Base-by-base conservation (phyloP, 2,797 vertebrate species). In the Cirrhinus molitorella region DNA sequence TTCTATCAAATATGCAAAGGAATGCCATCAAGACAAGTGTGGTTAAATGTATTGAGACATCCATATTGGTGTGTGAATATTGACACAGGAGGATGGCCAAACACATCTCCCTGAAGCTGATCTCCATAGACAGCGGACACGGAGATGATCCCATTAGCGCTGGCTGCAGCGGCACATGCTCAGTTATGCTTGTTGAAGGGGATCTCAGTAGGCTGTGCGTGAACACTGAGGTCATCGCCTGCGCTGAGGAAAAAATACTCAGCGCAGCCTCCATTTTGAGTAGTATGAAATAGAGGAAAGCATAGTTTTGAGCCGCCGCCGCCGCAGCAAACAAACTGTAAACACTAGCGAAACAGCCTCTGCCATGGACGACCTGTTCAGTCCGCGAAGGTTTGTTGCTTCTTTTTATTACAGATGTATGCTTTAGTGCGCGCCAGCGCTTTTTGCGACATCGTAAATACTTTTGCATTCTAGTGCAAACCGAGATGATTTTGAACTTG, bases 201-300 rank as follows among this genome's bases (percentile, higher is more conserved):
- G 95, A 96, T 96, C 94, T 98, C 96, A 95, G 94, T 96, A 96
- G 96, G 95, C 95, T 96, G 94, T 95, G 94, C 95, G 96, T 96
- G 95, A 95, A 95, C 96, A 96, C 96, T 98, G 97, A 98, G 97
- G 97, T 98, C 98, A 99, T 90, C 95, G 96, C 96, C 96, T 96
- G 90, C 94, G 95, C 96, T 95, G 94, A 83, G 93, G 95, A 95
- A 93, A 88, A 91, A 91, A 95, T 93, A 95, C 88, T 87, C 87
- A 34, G 83, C 96, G 96, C 95, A 95, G 97, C 98, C 98, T 98
- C 98, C 98, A 99, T 99, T 98, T 99, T 99, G 98, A 97, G 97
- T 92, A 95, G 95, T 94, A 94, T 94, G 96, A 96, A 97, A 94
- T 94, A 92, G 95, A 92, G 93, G 93, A 91, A 91, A 92, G 94